Conservation (phyloP, 2,888 invertebrate genomes). For the Linnaemya vulpina region DNA sequence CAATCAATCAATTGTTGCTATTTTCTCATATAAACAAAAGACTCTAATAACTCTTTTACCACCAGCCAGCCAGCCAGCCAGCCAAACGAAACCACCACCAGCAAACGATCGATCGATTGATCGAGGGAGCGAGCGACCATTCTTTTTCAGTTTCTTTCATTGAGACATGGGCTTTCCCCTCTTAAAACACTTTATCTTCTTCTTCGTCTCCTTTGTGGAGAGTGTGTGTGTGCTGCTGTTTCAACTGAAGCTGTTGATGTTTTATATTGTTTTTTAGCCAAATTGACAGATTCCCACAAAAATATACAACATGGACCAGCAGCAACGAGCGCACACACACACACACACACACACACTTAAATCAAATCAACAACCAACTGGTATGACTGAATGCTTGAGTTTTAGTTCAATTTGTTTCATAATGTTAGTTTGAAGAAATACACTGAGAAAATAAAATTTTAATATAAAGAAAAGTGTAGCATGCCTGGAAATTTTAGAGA, state of each 20-base stretch:
- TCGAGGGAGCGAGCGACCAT: neutral
- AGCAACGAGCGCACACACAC: slow-evolving; percentile 9
- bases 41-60: slow-evolving; percentile 70
- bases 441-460: slow-evolving; percentile 16
- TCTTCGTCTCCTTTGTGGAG: slow-evolving; percentile 27
- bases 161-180: slow-evolving; percentile 27
- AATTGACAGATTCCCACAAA: slow-evolving; percentile 71
- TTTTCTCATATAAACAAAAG: slow-evolving; percentile 66
- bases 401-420: slow-evolving; percentile 2
- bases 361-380: slow-evolving; percentile 11
- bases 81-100: slow-evolving; percentile 9
- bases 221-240: slow-evolving; percentile 1
- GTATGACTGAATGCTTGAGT: slow-evolving; percentile 44
- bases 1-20: slow-evolving; percentile 70
- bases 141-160: neutral
- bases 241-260: slow-evolving; percentile 66
- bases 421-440: slow-evolving; percentile 19
- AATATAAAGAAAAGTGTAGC: neutral
- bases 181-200: slow-evolving; percentile 39
- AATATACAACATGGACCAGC: slow-evolving; percentile 17
- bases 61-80: slow-evolving; percentile 35
- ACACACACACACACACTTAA: too few species aligned
- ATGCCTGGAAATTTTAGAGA: neutral
- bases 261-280: slow-evolving; percentile 65
- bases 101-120: neutral